Base-by-base conservation (phyloP, 2,797 vertebrate species). In the Pipistrellus pipistrellus region DNA sequence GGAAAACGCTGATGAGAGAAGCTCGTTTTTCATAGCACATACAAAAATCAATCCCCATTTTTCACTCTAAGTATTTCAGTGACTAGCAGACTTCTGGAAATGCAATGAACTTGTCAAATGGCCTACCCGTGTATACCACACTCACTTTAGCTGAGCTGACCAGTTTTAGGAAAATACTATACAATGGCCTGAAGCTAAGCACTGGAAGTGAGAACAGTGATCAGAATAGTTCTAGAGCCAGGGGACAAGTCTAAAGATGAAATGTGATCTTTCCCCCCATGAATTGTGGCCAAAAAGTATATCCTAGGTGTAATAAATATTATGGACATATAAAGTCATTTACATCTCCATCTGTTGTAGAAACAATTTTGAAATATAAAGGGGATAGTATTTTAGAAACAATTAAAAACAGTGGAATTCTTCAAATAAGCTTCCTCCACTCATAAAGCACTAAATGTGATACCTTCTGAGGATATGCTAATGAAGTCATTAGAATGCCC, bases 1-100 rank as follows among this genome's bases (percentile, higher is more conserved):
- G 95, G 71, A 32, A 89, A 76, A 51, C 6, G 72, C 81, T 93
- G 71, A 90, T 0, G 51, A 30, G 57, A 71, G 80, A 80, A 90
- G 35, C 48, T 85, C 13, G 35, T 48, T 51, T 46, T 90, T 87
- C 86, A 83, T 30, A 44, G 30, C 10, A 85, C 35, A 55, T 41
- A 85, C 30, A 76, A 85, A 88, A 95, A 90, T 93, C 77, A 95
- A 55, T n/a, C 30, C 38, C 41, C 32, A 30, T 35, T 88, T 95
- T 78, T 64, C 68, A 77, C 81, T 51, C 35, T 89, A 81, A 93
- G 69, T 46, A 44, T 81, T 93, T 94, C 46, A 59, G 9, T 80
- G 35, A 69, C 71, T 68, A 93, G 75, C n/a, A 90, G 80, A 88
- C 38, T 83, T 73, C 55, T 44, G 14, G 59, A 85, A 64, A 17